Evolutionary conservation across 1,140 invertebrate genomes (phyloP).

Genomic region (Pogonomyrmex barbatus): DNA sequence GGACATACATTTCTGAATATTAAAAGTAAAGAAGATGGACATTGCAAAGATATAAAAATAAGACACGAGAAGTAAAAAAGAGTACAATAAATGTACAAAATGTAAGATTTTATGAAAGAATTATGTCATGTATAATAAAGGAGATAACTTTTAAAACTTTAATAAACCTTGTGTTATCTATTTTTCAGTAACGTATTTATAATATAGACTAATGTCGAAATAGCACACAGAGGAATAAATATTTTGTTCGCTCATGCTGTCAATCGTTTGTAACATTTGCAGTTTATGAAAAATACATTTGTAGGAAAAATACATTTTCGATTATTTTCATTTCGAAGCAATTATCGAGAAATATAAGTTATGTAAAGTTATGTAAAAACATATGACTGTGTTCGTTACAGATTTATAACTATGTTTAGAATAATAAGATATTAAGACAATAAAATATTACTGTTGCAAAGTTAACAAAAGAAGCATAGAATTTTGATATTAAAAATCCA

Average conservation of each 20-base stretch:
- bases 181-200: neutral
- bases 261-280: neutral
- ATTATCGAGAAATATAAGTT: slow-evolving; percentile 5
- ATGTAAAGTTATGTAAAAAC: neutral
- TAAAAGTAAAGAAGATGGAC: neutral
- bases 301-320: neutral
- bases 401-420: slow-evolving; percentile 7
- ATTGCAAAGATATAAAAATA: neutral
- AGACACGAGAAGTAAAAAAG: neutral
- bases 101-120: neutral
- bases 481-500: neutral
- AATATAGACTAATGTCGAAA: neutral
- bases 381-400: neutral
- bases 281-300: neutral
- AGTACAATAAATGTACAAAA: neutral
- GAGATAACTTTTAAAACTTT: neutral
- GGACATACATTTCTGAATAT: neutral
- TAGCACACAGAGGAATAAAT: neutral
- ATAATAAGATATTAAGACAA: neutral
- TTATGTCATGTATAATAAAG: neutral
- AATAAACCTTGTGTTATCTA: neutral
- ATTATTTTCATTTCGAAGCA: neutral
- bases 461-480: neutral
- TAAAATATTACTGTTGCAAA: slow-evolving; percentile 1
- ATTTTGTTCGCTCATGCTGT: slow-evolving; percentile 17